These are phyloP conservation scores for Nerophis lumbriciformis DNA, from an alignment of 2,113 vertebrate genomes.

Conservation along the genomic window DNA sequence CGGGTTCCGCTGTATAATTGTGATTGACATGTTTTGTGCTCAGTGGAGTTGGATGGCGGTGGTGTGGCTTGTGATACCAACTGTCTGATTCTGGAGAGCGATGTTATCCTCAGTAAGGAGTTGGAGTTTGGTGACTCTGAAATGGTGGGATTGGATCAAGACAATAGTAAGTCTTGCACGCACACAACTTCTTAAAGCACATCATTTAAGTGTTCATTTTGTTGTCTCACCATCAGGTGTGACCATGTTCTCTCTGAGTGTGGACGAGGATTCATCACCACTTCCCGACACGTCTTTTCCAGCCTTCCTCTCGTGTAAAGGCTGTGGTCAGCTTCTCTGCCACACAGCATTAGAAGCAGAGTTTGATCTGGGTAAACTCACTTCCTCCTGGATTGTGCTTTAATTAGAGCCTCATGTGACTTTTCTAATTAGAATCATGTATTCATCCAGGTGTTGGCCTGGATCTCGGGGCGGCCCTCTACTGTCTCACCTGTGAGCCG, in stretches of 20 bases:
- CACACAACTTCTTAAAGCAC: background rate
- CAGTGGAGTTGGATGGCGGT: conserved; percentile 46
- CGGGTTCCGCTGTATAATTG: no score
- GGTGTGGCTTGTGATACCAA: conserved; percentile 36
- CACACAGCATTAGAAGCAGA: conserved; percentile 62
- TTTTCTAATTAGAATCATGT: background rate
- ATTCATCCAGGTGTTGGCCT: conserved; percentile 42
- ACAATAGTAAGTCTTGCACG: conserved; percentile 39
- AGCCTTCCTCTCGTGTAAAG: conserved; percentile 77
- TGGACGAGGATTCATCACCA: conserved; percentile 48
- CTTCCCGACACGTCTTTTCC: conserved; percentile 63
- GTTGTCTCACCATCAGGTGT: conserved; percentile 20
- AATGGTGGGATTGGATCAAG: conserved; percentile 57
- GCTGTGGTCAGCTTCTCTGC: conserved; percentile 78
- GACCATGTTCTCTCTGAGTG: conserved; percentile 61
- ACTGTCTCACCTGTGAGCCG: conserved; percentile 68
- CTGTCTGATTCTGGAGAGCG: conserved; percentile 58
- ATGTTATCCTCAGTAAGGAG: conserved; percentile 60
- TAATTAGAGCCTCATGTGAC: no score
- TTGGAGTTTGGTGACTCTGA: conserved; percentile 60
- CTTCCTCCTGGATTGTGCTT: background rate
- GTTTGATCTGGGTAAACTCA: conserved; percentile 50
- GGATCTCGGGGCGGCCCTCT: conserved; percentile 54
- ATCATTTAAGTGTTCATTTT: background rate
- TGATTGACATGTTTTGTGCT: conserved; percentile 2